Conservation (phyloP, 2,113 vertebrate species). For the Cynoglossus semilaevis region DNA sequence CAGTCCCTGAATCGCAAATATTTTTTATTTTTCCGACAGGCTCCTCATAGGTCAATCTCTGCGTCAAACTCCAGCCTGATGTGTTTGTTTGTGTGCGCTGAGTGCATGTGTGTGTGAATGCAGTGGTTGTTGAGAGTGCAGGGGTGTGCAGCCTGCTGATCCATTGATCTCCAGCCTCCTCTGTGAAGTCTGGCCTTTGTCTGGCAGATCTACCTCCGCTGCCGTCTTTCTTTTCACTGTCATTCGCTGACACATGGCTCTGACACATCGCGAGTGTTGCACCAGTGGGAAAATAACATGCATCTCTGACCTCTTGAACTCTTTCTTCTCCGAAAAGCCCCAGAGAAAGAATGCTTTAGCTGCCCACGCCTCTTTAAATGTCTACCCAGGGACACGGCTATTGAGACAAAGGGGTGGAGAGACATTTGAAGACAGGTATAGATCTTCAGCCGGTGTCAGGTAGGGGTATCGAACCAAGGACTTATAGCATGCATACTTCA, state of each 20-base stretch:
- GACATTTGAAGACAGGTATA: slow-evolving; percentile 70
- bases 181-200: slow-evolving; percentile 72
- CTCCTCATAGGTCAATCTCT: slow-evolving; percentile 56
- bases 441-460: slow-evolving; percentile 67
- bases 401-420: slow-evolving; percentile 54
- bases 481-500: slow-evolving; percentile 65
- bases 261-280: slow-evolving; percentile 69
- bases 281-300: slow-evolving; percentile 69
- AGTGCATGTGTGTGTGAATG: slow-evolving; percentile 24
- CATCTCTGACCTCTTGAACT: slow-evolving; percentile 75
- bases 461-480: slow-evolving; percentile 64
- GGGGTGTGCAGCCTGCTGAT: slow-evolving; percentile 50
- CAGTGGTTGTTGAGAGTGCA: background rate
- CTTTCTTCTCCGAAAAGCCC: slow-evolving; percentile 66
- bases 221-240: slow-evolving; percentile 64
- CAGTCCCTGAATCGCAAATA: slow-evolving; percentile 13
- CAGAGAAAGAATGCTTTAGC: slow-evolving; percentile 66
- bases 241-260: slow-evolving; percentile 70
- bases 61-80: slow-evolving; percentile 40
- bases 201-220: slow-evolving; percentile 62
- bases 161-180: slow-evolving; percentile 70
- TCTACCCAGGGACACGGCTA: slow-evolving; percentile 66
- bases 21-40: slow-evolving; percentile 44
- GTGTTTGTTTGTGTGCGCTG: slow-evolving; percentile 19
- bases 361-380: slow-evolving; percentile 70